Evolutionary conservation across 2,797 vertebrate species (phyloP).

Genomic region (Sebastes reedi): DNA sequence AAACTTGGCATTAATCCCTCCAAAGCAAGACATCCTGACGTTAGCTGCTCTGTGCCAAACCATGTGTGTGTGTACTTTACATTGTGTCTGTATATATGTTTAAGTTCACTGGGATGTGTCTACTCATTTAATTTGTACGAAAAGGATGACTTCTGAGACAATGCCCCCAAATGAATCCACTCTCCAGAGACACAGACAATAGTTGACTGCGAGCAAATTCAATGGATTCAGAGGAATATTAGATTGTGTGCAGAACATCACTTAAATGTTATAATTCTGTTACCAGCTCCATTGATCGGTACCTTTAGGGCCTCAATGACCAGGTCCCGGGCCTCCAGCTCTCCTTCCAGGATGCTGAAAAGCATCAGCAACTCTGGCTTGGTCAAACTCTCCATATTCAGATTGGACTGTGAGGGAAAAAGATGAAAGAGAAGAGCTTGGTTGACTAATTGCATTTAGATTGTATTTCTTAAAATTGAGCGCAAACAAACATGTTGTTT

Average conservation of each 20-base stretch:
- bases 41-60: not conserved
- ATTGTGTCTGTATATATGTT: not conserved
- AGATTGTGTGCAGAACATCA: not conserved
- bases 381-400: slow-evolving; percentile 83
- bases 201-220: not conserved
- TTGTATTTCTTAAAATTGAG: not conserved
- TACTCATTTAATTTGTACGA: not conserved
- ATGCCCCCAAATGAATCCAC: not conserved
- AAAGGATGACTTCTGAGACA: slow-evolving; percentile 1
- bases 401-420: slow-evolving; percentile 72
- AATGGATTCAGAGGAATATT: not conserved
- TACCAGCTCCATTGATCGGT: slow-evolving; percentile 11
- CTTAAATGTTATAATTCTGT: not conserved
- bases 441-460: not conserved
- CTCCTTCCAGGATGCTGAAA: slow-evolving; percentile 84
- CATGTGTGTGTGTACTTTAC: not conserved
- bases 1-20: slow-evolving; percentile 43
- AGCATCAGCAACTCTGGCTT: slow-evolving; percentile 83
- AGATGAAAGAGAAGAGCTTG: slow-evolving; percentile 1
- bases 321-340: slow-evolving; percentile 84
- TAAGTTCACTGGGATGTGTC: not conserved
- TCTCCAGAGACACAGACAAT: not conserved
- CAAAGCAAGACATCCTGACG: slow-evolving; percentile 10
- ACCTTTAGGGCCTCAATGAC: slow-evolving; percentile 84
- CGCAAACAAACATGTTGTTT: not conserved